Conservation (phyloP, 2,113 vertebrate genomes). For the Entelurus aequoreus region DNA sequence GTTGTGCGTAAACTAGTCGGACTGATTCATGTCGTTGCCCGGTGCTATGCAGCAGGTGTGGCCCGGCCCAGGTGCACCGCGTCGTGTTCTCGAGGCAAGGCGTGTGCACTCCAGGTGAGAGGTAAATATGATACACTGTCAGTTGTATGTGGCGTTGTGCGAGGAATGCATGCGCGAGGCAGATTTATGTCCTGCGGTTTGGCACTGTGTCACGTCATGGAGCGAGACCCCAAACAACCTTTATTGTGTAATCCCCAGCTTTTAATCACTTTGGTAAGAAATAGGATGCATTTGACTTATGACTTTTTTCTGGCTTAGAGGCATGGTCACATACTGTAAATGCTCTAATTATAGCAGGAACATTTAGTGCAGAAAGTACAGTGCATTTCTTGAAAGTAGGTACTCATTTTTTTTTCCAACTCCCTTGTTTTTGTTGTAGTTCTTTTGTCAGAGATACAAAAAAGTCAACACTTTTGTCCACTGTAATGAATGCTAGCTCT, state of each 20-base stretch:
- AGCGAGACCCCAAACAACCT: neutral
- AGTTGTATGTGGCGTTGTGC: slow-evolving; percentile 14
- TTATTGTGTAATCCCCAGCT: neutral
- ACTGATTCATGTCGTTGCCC: slow-evolving; percentile 63
- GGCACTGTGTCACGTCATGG: neutral
- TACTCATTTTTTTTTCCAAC: too few species aligned
- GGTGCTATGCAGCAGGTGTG: slow-evolving; percentile 53
- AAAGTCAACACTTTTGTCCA: too few species aligned
- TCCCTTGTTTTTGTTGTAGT: too few species aligned
- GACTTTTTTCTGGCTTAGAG: neutral
- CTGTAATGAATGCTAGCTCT: too few species aligned
- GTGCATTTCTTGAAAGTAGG: too few species aligned
- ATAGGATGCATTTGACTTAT: neutral
- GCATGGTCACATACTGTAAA: too few species aligned
- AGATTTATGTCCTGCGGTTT: slow-evolving; percentile 5
- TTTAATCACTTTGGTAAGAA: neutral
- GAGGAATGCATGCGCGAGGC: slow-evolving; percentile 30
- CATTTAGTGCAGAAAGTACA: too few species aligned
- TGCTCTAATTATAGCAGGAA: too few species aligned
- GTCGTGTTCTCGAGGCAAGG: slow-evolving; percentile 26
- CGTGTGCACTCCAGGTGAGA: slow-evolving; percentile 29
- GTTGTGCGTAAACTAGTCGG: slow-evolving; percentile 44
- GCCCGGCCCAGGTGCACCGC: slow-evolving; percentile 51
- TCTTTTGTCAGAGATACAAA: too few species aligned
- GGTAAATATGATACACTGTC: slow-evolving; percentile 32